phyloP scores from a whole-genome alignment of 2,888 invertebrate species.

The Digitonthophagus gazella region DNA sequence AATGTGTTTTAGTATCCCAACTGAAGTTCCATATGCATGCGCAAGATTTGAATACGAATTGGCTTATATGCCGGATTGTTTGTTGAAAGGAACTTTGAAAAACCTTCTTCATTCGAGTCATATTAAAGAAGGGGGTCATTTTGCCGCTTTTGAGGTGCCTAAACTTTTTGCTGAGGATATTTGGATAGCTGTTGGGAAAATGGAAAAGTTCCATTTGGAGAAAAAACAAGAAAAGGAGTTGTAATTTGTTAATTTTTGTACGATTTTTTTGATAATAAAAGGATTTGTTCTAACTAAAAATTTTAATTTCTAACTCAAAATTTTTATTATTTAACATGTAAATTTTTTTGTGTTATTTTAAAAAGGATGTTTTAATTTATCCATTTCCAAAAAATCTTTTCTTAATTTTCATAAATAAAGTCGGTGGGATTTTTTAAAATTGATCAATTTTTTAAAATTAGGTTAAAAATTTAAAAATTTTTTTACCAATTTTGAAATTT shows the following conservation, averaged over 20 bases:
- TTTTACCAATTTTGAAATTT: too few relatives aligned
- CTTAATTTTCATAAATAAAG: too few relatives aligned
- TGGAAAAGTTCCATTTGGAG: slow-evolving; percentile 35
- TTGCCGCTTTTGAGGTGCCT: slow-evolving; percentile 80
- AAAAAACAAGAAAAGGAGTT: neutral
- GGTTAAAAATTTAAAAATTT: too few relatives aligned
- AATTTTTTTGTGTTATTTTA: too few relatives aligned
- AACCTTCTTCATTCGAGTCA: slow-evolving; percentile 69
- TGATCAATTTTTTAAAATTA: too few relatives aligned
- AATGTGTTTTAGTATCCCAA: slow-evolving; percentile 50
- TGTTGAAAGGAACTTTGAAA: slow-evolving; percentile 59
- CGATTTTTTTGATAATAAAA: too few relatives aligned
- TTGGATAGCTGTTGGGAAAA: slow-evolving; percentile 58
- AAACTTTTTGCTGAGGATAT: slow-evolving; percentile 69
- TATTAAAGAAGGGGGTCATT: slow-evolving; percentile 76
- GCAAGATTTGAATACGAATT: slow-evolving; percentile 73
- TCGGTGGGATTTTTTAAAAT: too few relatives aligned
- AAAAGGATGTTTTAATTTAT: too few relatives aligned
- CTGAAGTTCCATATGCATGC: slow-evolving; percentile 69
- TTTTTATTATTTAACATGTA: too few relatives aligned
- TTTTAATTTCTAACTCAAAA: too few relatives aligned
- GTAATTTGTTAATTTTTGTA: neutral
- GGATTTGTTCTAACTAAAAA: too few relatives aligned
- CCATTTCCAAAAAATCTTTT: too few relatives aligned
- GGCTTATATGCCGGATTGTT: slow-evolving; percentile 57